Base-by-base conservation (phyloP, 2,113 vertebrate genomes). In the Steatornis caripensis region DNA sequence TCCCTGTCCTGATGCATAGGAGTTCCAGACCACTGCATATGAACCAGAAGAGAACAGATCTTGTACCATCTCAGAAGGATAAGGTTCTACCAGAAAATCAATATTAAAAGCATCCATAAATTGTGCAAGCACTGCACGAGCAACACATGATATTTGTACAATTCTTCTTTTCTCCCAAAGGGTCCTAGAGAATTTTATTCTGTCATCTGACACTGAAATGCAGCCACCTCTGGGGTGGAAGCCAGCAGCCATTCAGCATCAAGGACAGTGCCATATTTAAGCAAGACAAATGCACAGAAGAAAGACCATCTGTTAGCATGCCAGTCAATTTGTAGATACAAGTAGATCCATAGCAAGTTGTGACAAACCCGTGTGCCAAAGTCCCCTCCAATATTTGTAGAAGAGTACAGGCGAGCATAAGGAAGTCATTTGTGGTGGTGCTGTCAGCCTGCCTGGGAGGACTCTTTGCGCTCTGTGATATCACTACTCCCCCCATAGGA, bases 241-340 rank as follows among this genome's bases (percentile, higher is more conserved):
- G 95, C 96, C 96, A 96, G 87, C 82, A 97, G 82, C 96, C 61
- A 92, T 97, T 97, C 95, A 92, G 91, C 91, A 96, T 97, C 95
- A 96, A 75, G 65, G 90, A 94, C 71, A 66, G 37, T 92, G 89
- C 69, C 83, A 95, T 92, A 84, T 94, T 95, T 87, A 92, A 93
- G 84, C 77, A 91, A 94, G 93, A 86, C 84, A 90, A 84, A 76
- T 65, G 58, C 70, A 78, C 51, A 72, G 61, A 58, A 75, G 89
- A 91, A 94, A 93, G 48, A 86, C 70, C 77, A 85, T 86, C 83
- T 85, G 65, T 93, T 87, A 80, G 55, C 64, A 72, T 87, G 77
- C 88, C 87, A 64, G 68, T 84, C 64, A 96, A 77, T 93, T 93
- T 80, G 82, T 93, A 87, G 58, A 55, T 79, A 68, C 84, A 75